These are phyloP conservation scores for Protonibea diacanthus DNA, from an alignment of 2,797 vertebrate species.

Conservation along the genomic window DNA sequence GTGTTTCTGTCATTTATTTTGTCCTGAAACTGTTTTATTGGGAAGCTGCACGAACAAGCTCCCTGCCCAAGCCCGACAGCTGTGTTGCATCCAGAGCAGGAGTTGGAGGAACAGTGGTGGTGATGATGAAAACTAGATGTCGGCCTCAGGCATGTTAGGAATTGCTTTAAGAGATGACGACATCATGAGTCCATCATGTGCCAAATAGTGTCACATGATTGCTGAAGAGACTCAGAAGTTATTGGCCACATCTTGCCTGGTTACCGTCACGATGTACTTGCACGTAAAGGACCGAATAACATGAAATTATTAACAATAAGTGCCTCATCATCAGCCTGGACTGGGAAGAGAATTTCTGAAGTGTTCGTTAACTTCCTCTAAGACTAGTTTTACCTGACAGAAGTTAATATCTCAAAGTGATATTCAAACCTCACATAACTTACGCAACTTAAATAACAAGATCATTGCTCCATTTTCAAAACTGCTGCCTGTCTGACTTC, in stretches of 20 bases:
- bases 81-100: slow-evolving; percentile 18
- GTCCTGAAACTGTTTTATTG: slow-evolving; percentile 26
- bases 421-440: too few relatives aligned
- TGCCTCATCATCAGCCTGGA: not conserved
- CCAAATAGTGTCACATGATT: not conserved
- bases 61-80: slow-evolving; percentile 14
- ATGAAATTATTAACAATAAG: not conserved
- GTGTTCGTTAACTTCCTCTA: not conserved
- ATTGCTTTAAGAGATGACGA: not conserved
- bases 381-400: not conserved
- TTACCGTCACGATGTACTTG: not conserved
- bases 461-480: too few relatives aligned
- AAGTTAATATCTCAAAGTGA: not conserved
- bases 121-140: not conserved
- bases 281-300: not conserved
- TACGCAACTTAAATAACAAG: too few relatives aligned
- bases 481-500: too few relatives aligned
- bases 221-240: not conserved
- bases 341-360: not conserved
- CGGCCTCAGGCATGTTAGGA: not conserved
- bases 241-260: not conserved
- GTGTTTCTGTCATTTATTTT: slow-evolving; percentile 8
- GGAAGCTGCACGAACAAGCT: slow-evolving; percentile 2
- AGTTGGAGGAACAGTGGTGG: too few relatives aligned
- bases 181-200: not conserved